phyloP scores from a whole-genome alignment of 2,888 invertebrate species.

The Chouioia cunea region DNA sequence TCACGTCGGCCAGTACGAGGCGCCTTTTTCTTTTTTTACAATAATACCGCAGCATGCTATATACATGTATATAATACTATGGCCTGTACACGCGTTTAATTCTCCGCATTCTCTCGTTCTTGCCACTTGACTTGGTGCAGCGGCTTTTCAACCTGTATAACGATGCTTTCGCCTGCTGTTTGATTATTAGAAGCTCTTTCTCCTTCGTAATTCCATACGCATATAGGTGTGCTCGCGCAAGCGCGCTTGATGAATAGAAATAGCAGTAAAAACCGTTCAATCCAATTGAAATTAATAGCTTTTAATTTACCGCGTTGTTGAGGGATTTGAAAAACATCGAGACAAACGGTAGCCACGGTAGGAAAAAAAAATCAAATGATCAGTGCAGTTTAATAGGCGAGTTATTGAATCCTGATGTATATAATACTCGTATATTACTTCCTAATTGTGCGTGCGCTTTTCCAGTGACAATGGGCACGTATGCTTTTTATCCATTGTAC shows the following conservation, averaged over 20 bases:
- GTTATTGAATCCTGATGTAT: constrained; percentile 9
- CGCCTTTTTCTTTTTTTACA: neutral
- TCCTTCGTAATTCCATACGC: constrained; percentile 27
- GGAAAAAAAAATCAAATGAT: neutral
- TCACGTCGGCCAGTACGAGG: neutral
- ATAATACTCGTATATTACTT: constrained; percentile 1
- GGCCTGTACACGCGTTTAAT: neutral
- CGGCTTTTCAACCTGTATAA: neutral
- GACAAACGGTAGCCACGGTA: too few relatives aligned
- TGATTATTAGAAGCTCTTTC: constrained; percentile 38
- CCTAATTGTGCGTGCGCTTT: constrained; percentile 8
- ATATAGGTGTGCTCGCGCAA: constrained; percentile 1
- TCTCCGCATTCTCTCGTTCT: constrained; percentile 29
- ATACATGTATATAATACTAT: too few relatives aligned
- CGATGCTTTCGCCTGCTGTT: neutral
- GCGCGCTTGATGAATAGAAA: constrained; percentile 36
- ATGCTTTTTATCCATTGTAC: too few relatives aligned
- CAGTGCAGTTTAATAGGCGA: constrained; percentile 11
- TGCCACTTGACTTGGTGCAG: constrained; percentile 14
- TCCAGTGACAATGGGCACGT: too few relatives aligned
- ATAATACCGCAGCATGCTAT: neutral
- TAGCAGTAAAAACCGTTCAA: constrained; percentile 22
- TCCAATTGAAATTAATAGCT: constrained; percentile 41
- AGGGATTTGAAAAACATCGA: neutral
- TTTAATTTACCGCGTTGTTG: constrained; percentile 20